Conservation (phyloP, 2,113 vertebrate species). For the Pandion haliaetus region DNA sequence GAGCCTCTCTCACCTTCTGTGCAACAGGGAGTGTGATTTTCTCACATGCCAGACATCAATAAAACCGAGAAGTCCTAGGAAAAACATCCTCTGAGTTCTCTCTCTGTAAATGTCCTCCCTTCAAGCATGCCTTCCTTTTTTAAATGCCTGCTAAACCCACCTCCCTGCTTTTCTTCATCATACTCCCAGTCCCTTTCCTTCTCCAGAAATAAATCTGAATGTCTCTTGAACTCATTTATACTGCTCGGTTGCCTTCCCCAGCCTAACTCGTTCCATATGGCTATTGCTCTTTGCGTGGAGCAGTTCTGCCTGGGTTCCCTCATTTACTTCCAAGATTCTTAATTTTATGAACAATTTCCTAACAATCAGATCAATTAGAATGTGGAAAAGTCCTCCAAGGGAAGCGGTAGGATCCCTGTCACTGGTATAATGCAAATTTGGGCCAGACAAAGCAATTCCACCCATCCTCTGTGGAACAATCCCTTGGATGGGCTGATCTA, state of each 20-base stretch:
- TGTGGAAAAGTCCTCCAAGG: slow-evolving; percentile 50
- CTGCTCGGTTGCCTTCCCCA: slow-evolving; percentile 31
- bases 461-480: not conserved
- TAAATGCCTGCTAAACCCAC: not conserved
- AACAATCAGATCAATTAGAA: slow-evolving; percentile 73
- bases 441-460: not conserved
- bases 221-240: slow-evolving; percentile 68
- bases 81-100: not conserved
- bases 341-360: slow-evolving; percentile 78
- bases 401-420: slow-evolving; percentile 43
- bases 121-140: not conserved
- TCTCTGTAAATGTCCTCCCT: not conserved
- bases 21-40: not conserved
- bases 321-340: slow-evolving; percentile 52
- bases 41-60: not conserved
- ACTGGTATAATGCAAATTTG: not conserved
- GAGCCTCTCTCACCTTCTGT: not conserved
- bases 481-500: not conserved
- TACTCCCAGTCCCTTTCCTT: not conserved
- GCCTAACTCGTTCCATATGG: slow-evolving; percentile 71
- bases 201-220: slow-evolving; percentile 65
- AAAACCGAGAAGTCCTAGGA: not conserved
- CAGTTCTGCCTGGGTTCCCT: slow-evolving; percentile 41
- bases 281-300: not conserved
- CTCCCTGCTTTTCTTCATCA: not conserved